Conservation (phyloP, 2,797 vertebrate species). For the Silurus lanzhouensis region DNA sequence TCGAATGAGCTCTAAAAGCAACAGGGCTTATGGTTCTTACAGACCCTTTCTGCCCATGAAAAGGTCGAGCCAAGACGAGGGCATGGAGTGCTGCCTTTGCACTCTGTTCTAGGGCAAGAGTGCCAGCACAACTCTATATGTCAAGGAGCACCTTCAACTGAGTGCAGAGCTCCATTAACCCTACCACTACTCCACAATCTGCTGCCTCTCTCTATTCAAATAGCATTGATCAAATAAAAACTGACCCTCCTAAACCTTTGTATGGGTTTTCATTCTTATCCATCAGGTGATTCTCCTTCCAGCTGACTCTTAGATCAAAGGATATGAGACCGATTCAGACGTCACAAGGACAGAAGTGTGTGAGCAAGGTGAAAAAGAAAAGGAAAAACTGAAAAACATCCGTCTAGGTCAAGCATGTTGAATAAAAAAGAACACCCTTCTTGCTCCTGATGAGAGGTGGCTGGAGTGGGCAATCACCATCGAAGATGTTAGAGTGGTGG, state of each 20-base stretch:
- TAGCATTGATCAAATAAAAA: conserved; percentile 23
- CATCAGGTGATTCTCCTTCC: conserved; percentile 16
- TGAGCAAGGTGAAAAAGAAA: conserved; percentile 23
- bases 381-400: conserved; percentile 18
- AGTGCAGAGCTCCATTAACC: conserved; percentile 7
- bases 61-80: conserved; percentile 45
- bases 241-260: conserved; percentile 6
- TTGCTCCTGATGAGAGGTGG: conserved; percentile 50
- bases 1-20: conserved; percentile 66
- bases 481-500: conserved; percentile 54
- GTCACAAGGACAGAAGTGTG: conserved; percentile 28
- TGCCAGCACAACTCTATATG: conserved; percentile 42
- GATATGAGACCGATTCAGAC: conserved; percentile 28
- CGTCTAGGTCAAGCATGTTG: conserved; percentile 21
- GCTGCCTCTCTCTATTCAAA: conserved; percentile 38
- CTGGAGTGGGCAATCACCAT: conserved; percentile 66
- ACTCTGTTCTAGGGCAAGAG: conserved; percentile 25
- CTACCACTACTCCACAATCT: conserved; percentile 25
- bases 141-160: conserved; percentile 39
- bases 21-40: conserved; percentile 68
- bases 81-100: not conserved
- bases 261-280: conserved; percentile 27
- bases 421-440: conserved; percentile 21
- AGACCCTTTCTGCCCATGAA: conserved; percentile 60
- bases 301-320: conserved; percentile 28